Percentiles rank a stretch among this genome's conserved stretches.
These are phyloP conservation scores for Eulimnadia texana DNA, from an alignment of 1,140 invertebrate species.

Conservation along the genomic window DNA sequence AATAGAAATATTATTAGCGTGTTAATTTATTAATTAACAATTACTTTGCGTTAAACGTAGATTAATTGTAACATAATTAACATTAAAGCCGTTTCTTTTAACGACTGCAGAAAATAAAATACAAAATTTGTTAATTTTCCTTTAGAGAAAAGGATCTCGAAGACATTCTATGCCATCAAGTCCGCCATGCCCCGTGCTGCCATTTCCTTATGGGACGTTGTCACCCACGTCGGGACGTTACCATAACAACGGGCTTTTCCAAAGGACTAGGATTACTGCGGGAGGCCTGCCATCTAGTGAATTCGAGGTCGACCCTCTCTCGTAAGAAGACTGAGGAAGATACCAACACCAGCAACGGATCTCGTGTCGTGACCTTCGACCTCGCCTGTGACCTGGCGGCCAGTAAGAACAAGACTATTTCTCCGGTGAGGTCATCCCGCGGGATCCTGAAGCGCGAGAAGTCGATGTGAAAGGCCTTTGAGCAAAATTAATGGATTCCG, in stretches of 20 bases:
- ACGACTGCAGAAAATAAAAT: too few relatives aligned
- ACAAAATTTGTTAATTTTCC: slow-evolving; percentile 11
- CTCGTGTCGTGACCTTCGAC: not conserved
- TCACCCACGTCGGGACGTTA: slow-evolving; percentile 25
- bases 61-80: too few relatives aligned
- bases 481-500: too few relatives aligned
- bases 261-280: slow-evolving; percentile 8
- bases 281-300: slow-evolving; percentile 8
- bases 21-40: too few relatives aligned
- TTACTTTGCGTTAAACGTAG: too few relatives aligned
- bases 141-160: slow-evolving; percentile 45
- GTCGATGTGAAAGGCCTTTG: slow-evolving; percentile 6
- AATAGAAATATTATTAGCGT: too few relatives aligned
- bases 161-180: slow-evolving; percentile 45
- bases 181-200: slow-evolving; percentile 44
- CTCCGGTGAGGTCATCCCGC: not conserved
- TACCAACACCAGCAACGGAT: not conserved
- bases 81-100: too few relatives aligned
- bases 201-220: slow-evolving; percentile 43
- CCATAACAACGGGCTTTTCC: not conserved
- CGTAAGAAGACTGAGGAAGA: slow-evolving; percentile 4
- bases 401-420: not conserved
- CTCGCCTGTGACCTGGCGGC: not conserved
- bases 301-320: not conserved
- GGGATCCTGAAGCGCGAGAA: slow-evolving; percentile 7